Evolutionary conservation across 1,140 invertebrate species (phyloP).

Genomic region (Rhynchophorus ferrugineus): DNA sequence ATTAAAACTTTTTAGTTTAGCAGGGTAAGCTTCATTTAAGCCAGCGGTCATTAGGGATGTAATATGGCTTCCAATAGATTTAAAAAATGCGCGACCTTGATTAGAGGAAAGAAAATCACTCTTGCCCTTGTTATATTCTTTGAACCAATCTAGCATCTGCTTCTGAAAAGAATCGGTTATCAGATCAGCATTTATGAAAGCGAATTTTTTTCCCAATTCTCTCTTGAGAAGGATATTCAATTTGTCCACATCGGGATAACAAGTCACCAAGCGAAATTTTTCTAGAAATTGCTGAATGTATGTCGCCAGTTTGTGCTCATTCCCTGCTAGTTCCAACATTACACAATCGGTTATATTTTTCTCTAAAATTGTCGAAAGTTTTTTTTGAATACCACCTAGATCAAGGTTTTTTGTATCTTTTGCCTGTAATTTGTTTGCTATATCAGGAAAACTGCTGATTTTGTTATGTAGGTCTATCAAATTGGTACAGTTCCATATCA

Average conservation of each 20-base stretch:
- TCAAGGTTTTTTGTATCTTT: neutral
- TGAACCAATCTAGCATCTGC: constrained; percentile 10
- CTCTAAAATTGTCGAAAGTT: neutral
- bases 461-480: neutral
- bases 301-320: neutral
- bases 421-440: neutral
- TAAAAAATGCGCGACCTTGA: neutral
- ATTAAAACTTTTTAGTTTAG: constrained; percentile 2
- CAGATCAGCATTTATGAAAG: constrained; percentile 10
- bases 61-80: neutral
- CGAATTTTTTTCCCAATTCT: constrained; percentile 7
- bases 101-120: constrained; percentile 9
- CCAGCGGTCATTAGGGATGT: constrained; percentile 3
- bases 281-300: constrained; percentile 5
- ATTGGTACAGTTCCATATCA: neutral
- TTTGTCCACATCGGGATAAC: constrained; percentile 5
- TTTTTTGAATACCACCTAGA: neutral
- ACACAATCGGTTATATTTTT: neutral
- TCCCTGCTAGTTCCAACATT: neutral
- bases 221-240: constrained; percentile 2
- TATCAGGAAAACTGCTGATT: neutral
- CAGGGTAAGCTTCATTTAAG: constrained; percentile 7
- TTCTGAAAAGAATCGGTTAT: constrained; percentile 7
- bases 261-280: constrained; percentile 1
- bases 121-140: constrained; percentile 2